A percentile compares a stretch with the other conserved stretches of the same genome.
Conservation (phyloP, 2,113 vertebrate genomes). For the Lampris incognitus region DNA sequence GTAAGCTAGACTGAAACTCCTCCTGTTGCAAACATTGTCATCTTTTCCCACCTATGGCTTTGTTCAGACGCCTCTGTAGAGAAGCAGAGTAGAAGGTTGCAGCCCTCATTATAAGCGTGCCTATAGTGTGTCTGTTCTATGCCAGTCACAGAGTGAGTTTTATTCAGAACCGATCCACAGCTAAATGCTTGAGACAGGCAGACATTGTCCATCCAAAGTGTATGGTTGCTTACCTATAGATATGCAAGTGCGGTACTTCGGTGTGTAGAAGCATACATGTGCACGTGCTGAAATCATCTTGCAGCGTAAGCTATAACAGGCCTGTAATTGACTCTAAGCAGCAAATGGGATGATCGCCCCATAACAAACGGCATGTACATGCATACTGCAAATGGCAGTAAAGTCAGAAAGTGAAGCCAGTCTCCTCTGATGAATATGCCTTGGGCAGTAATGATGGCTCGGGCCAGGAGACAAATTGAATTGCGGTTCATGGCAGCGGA, state of each 20-base stretch:
- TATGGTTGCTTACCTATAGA: background rate
- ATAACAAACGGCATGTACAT: slow-evolving; percentile 38
- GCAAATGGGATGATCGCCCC: slow-evolving; percentile 29
- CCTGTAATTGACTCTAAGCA: slow-evolving; percentile 8
- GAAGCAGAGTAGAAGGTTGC: slow-evolving; percentile 9
- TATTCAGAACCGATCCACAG: background rate
- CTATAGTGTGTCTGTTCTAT: slow-evolving; percentile 3
- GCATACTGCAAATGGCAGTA: background rate
- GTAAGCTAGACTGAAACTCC: slow-evolving; percentile 10
- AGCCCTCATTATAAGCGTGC: slow-evolving; percentile 20
- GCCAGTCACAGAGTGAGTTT: background rate
- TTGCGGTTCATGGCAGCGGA: slow-evolving; percentile 52
- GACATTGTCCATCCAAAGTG: background rate
- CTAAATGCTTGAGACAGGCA: background rate
- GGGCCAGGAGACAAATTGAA: slow-evolving; percentile 56
- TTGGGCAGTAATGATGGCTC: slow-evolving; percentile 50
- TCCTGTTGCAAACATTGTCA: background rate
- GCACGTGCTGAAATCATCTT: slow-evolving; percentile 4
- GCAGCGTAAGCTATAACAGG: background rate
- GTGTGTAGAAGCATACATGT: background rate
- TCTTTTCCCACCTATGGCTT: slow-evolving; percentile 2
- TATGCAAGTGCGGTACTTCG: slow-evolving; percentile 10
- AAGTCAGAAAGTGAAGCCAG: slow-evolving; percentile 23
- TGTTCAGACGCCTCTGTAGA: slow-evolving; percentile 10
- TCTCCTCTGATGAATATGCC: slow-evolving; percentile 57